phyloP scores from a whole-genome alignment of 2,888 invertebrate species.

The Ophion costatus region DNA sequence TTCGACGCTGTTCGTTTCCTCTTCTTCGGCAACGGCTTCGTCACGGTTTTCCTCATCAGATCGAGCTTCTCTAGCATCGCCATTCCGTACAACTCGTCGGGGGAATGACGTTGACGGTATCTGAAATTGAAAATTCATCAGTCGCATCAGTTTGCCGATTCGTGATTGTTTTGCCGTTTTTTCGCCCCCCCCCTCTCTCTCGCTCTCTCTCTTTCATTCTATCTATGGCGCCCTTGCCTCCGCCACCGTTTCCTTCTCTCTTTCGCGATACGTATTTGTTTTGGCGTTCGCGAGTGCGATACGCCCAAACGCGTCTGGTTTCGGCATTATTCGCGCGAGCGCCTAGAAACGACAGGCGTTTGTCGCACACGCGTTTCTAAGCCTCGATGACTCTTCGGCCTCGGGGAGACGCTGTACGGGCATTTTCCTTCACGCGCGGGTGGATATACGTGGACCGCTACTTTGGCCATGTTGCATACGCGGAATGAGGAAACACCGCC shows the following conservation, averaged over 20 bases:
- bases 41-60: slow-evolving; percentile 75
- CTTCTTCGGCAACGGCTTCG: slow-evolving; percentile 35
- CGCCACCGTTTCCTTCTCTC: background rate
- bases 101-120: slow-evolving; percentile 75
- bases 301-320: background rate
- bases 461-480: too few relatives aligned
- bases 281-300: background rate
- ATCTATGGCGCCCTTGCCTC: slow-evolving; percentile 19
- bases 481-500: background rate
- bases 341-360: slow-evolving; percentile 16
- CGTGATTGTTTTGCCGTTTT: slow-evolving; percentile 51
- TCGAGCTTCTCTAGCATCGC: slow-evolving; percentile 78
- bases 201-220: slow-evolving; percentile 30
- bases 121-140: slow-evolving; percentile 80
- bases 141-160: slow-evolving; percentile 74
- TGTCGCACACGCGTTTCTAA: background rate
- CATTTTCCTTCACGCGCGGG: background rate
- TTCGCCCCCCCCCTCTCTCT: slow-evolving; percentile 46
- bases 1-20: slow-evolving; percentile 22
- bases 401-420: background rate
- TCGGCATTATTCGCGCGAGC: background rate
- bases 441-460: background rate
- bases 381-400: background rate
- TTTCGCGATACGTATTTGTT: background rate
- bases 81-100: slow-evolving; percentile 77